A percentile compares a stretch with the other conserved stretches of the same genome.
Evolutionary conservation across 1,140 invertebrate species (phyloP).

Genomic region (Hylaeus volcanicus): DNA sequence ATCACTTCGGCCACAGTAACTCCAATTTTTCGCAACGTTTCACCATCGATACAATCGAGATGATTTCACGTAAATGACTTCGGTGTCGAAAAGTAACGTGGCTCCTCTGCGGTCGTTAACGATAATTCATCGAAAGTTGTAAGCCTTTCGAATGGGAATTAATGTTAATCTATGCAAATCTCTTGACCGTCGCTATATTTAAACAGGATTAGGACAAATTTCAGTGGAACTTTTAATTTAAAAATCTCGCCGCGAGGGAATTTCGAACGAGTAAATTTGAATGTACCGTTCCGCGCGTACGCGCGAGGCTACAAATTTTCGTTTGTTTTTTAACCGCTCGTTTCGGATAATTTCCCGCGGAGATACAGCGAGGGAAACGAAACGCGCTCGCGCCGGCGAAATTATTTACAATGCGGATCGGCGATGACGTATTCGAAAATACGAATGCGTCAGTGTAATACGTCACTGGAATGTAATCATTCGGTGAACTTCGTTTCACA

Average conservation of each 20-base stretch:
- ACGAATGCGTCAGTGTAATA: too few relatives aligned
- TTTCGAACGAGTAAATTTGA: slow-evolving; percentile 21
- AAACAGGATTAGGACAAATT: slow-evolving; percentile 38
- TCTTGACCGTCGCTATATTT: slow-evolving; percentile 14
- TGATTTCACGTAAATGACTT: slow-evolving; percentile 9
- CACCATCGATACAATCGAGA: not conserved
- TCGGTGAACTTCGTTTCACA: not conserved
- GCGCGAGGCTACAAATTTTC: not conserved
- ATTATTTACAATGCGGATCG: not conserved
- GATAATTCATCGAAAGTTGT: slow-evolving; percentile 24
- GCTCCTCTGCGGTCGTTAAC: slow-evolving; percentile 10
- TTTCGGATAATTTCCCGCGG: not conserved
- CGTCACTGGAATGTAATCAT: not conserved
- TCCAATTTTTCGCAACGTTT: not conserved
- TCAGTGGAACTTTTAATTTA: slow-evolving; percentile 18
- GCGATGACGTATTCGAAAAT: slow-evolving; percentile 1
- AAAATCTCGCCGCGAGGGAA: slow-evolving; percentile 1
- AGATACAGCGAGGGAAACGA: not conserved
- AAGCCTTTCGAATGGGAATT: not conserved
- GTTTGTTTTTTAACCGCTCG: slow-evolving; percentile 19
- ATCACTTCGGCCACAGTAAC: not conserved
- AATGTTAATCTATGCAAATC: slow-evolving; percentile 38
- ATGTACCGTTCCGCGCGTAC: not conserved
- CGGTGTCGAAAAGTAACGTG: not conserved
- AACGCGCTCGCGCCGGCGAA: not conserved